These are phyloP conservation scores for Echinarachnius parma DNA, from an alignment of 53 echinoderm and acorn worm species.

Conservation along the genomic window DNA sequence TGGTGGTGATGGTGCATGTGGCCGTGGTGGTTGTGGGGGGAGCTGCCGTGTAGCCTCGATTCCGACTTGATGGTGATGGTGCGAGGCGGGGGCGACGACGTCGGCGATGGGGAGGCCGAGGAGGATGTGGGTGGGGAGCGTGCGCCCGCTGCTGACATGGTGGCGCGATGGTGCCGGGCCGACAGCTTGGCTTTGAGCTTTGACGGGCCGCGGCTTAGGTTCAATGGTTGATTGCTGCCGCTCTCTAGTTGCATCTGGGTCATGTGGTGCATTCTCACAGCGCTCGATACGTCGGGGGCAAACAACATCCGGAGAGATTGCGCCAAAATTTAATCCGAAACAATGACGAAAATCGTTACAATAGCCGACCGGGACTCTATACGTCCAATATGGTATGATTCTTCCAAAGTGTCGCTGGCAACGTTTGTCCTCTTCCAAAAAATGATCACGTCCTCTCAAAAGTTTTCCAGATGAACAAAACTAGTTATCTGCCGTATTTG, in stretches of 20 bases:
- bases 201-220: conserved; percentile 77
- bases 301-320: too few species aligned
- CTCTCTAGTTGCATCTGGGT: conserved; percentile 66
- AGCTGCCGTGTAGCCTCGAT: neutral
- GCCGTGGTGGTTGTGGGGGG: conserved; percentile 16
- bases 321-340: too few species aligned
- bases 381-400: neutral
- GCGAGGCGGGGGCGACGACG: neutral
- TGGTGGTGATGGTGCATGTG: conserved; percentile 22
- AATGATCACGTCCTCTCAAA: too few species aligned
- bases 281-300: neutral
- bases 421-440: too few species aligned
- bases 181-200: conserved; percentile 68
- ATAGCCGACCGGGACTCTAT: too few species aligned
- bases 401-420: neutral
- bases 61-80: neutral
- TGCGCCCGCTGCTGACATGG: neutral
- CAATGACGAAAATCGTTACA: too few species aligned
- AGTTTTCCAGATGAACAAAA: neutral
- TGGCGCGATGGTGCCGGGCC: conserved; percentile 47
- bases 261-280: conserved; percentile 63
- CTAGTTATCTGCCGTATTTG: neutral
- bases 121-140: conserved; percentile 6
- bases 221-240: conserved; percentile 73
- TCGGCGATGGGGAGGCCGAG: conserved; percentile 6